These are phyloP conservation scores for Lynx canadensis DNA, from an alignment of 2,113 vertebrate genomes.

Conservation along the genomic window DNA sequence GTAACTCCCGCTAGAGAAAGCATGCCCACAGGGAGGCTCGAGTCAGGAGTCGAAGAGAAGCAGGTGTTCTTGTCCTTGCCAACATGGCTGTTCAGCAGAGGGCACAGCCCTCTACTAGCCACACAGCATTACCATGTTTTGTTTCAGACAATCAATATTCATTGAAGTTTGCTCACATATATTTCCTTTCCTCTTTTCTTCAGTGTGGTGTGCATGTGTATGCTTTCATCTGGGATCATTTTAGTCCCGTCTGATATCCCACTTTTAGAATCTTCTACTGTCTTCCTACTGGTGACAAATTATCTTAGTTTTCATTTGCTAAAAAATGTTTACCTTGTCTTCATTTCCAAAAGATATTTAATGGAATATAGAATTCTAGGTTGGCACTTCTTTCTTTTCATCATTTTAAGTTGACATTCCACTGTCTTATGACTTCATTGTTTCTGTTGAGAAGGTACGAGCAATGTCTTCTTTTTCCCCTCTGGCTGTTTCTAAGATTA, in stretches of 20 bases:
- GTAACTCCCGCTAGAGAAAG: not conserved
- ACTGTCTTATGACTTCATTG: not conserved
- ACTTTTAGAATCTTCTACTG: not conserved
- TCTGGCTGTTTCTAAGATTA: not conserved
- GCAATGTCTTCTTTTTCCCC: not conserved
- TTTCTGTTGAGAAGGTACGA: not conserved
- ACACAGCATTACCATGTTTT: not conserved
- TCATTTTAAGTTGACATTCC: not conserved
- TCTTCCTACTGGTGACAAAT: not conserved
- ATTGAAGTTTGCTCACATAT: not conserved
- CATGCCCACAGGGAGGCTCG: accelerated
- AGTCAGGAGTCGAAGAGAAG: not conserved
- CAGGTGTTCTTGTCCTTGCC: not conserved
- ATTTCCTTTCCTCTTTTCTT: not conserved
- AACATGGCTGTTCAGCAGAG: not conserved
- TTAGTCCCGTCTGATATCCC: not conserved
- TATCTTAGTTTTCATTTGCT: not conserved
- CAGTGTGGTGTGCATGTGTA: not conserved
- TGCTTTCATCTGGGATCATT: not conserved
- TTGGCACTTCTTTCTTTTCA: not conserved
- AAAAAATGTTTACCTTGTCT: not conserved
- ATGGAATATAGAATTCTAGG: not conserved
- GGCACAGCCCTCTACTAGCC: not conserved
- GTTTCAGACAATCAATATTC: not conserved
- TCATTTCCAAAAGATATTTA: not conserved